Percentiles rank a stretch among this genome's conserved stretches.
Evolutionary conservation across 2,113 vertebrate species (phyloP).

Genomic region (Tragulus kanchil): DNA sequence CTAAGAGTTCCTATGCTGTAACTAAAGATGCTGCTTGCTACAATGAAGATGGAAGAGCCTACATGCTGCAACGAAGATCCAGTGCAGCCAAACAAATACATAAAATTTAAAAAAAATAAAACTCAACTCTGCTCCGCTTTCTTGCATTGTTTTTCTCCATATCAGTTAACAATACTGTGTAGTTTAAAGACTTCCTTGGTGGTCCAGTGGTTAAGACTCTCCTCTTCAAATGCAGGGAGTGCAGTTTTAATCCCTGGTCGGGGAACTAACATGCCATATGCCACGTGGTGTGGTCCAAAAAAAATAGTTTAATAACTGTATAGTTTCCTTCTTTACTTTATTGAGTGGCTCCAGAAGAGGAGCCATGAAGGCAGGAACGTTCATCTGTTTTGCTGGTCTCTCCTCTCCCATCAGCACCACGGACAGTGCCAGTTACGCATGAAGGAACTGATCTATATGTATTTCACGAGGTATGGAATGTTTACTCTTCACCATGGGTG

Average conservation of each 20-base stretch:
- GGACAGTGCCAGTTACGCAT: not conserved
- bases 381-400: not conserved
- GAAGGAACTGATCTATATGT: not conserved
- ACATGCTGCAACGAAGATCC: not conserved
- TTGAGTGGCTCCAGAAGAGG: not conserved
- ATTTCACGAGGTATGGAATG: not conserved
- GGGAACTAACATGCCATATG: not conserved
- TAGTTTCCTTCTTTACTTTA: not conserved
- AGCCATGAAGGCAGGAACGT: not conserved
- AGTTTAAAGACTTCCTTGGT: not conserved
- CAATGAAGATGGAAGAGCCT: not conserved
- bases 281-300: not conserved
- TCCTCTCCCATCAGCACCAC: not conserved
- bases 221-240: not conserved
- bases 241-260: not conserved
- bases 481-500: not conserved
- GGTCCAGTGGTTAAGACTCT: not conserved
- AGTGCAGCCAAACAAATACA: not conserved
- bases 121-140: not conserved
- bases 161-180: not conserved
- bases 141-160: not conserved
- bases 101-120: not conserved
- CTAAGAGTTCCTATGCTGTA: not conserved
- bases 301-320: not conserved
- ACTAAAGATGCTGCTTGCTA: not conserved